These are phyloP conservation scores for Pedicia rivosa DNA, from an alignment of 2,888 invertebrate species.

Conservation along the genomic window DNA sequence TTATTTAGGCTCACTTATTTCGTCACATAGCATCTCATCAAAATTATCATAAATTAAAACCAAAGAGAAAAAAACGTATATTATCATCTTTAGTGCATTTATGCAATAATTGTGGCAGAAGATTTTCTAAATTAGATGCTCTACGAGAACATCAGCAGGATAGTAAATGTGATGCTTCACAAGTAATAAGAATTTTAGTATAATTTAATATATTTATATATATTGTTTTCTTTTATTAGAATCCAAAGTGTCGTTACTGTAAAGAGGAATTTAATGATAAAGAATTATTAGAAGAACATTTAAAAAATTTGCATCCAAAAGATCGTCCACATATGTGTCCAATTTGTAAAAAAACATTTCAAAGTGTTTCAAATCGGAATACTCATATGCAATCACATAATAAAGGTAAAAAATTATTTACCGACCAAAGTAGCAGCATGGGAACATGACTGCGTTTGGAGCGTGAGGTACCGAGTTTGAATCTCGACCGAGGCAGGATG, in stretches of 20 bases:
- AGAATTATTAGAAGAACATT: constrained; percentile 1
- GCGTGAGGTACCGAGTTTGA: no score
- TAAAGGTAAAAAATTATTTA: constrained; percentile 3
- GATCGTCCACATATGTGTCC: constrained; percentile 6
- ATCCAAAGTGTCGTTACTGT: constrained; percentile 2
- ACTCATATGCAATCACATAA: constrained; percentile 9
- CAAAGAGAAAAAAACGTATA: not conserved
- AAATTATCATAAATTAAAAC: no score
- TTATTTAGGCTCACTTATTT: not conserved
- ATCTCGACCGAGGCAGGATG: no score
- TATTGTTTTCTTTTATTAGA: not conserved
- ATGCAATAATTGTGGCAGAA: constrained; percentile 4
- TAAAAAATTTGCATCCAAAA: constrained; percentile 3
- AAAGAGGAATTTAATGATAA: not conserved
- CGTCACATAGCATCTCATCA: not conserved
- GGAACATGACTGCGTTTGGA: no score
- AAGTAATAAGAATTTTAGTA: not conserved
- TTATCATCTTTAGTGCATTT: not conserved
- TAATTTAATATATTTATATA: not conserved
- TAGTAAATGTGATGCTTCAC: not conserved
- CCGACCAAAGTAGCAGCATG: no score
- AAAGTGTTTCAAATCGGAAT: constrained; percentile 10
- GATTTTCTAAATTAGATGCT: not conserved
- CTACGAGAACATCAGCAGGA: not conserved
- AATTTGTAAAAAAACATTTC: constrained; percentile 10